Percentiles rank a stretch among this genome's conserved stretches.
Evolutionary conservation across 2,797 vertebrate species (phyloP).

Genomic region (Notolepis coatsorum): DNA sequence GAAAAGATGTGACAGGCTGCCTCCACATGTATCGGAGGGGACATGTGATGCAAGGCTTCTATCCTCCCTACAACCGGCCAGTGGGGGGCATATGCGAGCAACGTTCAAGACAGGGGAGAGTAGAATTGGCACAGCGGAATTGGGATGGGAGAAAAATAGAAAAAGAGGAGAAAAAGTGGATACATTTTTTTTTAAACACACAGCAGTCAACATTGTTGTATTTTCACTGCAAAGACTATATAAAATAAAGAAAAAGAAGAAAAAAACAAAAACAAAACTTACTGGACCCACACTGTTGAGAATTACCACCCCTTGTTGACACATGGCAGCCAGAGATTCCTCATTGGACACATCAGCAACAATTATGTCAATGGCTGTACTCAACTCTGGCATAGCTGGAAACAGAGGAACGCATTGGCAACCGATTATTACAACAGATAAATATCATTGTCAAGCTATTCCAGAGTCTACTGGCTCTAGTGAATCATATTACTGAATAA

Average conservation of each 20-base stretch:
- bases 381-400: conserved; percentile 83
- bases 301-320: conserved; percentile 85
- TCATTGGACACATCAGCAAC: conserved; percentile 84
- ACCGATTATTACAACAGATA: background rate
- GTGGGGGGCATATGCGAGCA: no score
- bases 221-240: background rate
- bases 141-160: no score
- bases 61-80: no score
- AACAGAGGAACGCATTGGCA: conserved; percentile 10
- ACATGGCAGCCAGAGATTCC: conserved; percentile 86
- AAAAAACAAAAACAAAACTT: conserved; percentile 65
- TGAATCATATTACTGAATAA: no score
- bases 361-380: conserved; percentile 83
- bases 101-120: no score
- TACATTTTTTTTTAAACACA: conserved; percentile 3
- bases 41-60: no score
- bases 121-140: no score
- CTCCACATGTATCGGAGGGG: no score
- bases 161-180: background rate
- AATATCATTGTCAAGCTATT: background rate
- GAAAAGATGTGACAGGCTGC: no score
- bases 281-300: conserved; percentile 93
- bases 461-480: no score
- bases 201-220: background rate
- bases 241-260: background rate